Evolutionary conservation across 2,797 vertebrate genomes (phyloP), one percentile per base, ranked within the genome.

Genomic region (Eutrigla gurnardus): DNA sequence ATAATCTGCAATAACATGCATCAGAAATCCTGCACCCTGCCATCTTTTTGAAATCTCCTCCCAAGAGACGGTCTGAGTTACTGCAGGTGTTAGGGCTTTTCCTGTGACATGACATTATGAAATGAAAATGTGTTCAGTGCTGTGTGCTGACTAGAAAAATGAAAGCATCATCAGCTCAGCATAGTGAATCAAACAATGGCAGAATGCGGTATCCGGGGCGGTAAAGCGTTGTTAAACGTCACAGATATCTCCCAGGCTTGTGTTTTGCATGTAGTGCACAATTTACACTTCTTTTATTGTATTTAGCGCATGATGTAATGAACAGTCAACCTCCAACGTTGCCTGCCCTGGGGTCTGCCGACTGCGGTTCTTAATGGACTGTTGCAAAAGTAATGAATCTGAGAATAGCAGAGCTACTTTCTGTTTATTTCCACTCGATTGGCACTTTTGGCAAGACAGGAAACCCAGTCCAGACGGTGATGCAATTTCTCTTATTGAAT

Each of bases 401-500:
- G 25, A 64, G 71, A 86, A 60, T 65, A 74, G 49, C 81, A 81
- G 2, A 62, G 9, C 53, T 47, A 17, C 68, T 80, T 84, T 54
- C 37, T 70, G 65, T 70, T 80, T 49, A 59, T 82, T 85, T 91
- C 81, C 69, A 63, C 73, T 73, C 10, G 2, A 83, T 52, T 79
- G 59, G 74, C 70, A 84, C 79, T 75, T 83, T 53, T 39, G 52
- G 70, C 53, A 78, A 77, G 46, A 79, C 80, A 81, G 82, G 80
- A 90, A 89, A 82, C 81, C 46, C 64, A 49, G 85, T 83, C 84
- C 88, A 93, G 90, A 89, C 89, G 4, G 75, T 90, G 81, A 90
- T 89, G 81, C 88, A 77, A 87, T 86, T 87, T 83, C 37, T 89
- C 82, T 80, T 63, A 88, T 86, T 91, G 80, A 79, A 89, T 91